Percentiles rank a stretch among this genome's conserved stretches.
Evolutionary conservation across 2,888 invertebrate species (phyloP).

Genomic region (Machimus atricapillus): DNA sequence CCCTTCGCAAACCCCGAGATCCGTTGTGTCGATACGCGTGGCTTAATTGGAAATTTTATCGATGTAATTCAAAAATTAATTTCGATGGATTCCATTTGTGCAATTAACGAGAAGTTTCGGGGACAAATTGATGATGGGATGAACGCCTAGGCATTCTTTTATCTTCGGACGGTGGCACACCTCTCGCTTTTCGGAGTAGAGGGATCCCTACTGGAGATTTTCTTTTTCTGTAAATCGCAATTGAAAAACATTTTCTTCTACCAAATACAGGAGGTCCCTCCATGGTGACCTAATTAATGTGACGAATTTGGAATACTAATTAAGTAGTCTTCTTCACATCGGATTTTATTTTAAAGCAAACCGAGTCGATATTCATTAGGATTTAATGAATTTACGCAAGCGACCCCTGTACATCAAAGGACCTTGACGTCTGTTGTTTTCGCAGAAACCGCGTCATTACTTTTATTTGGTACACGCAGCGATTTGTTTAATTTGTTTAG

Average conservation of each 20-base stretch:
- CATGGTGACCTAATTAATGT: background rate
- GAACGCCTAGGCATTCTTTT: background rate
- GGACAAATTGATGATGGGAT: background rate
- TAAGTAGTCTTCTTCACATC: background rate
- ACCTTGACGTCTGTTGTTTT: background rate
- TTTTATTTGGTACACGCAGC: background rate
- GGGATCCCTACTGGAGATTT: background rate
- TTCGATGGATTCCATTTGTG: background rate
- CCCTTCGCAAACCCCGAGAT: background rate
- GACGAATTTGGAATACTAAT: background rate
- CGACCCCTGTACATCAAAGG: background rate
- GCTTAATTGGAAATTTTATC: constrained; percentile 1
- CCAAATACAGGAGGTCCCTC: background rate
- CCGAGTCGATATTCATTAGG: background rate
- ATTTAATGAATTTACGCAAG: background rate
- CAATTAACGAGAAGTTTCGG: background rate
- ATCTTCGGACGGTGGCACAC: background rate
- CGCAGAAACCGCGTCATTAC: background rate
- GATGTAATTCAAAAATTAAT: constrained; percentile 3
- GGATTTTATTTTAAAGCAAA: background rate
- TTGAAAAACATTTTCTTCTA: background rate
- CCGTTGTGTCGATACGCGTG: background rate
- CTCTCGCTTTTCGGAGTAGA: background rate
- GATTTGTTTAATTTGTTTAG: background rate
- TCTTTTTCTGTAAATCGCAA: background rate